Base-by-base conservation (phyloP, 2,113 vertebrate genomes). In the Castor canadensis region DNA sequence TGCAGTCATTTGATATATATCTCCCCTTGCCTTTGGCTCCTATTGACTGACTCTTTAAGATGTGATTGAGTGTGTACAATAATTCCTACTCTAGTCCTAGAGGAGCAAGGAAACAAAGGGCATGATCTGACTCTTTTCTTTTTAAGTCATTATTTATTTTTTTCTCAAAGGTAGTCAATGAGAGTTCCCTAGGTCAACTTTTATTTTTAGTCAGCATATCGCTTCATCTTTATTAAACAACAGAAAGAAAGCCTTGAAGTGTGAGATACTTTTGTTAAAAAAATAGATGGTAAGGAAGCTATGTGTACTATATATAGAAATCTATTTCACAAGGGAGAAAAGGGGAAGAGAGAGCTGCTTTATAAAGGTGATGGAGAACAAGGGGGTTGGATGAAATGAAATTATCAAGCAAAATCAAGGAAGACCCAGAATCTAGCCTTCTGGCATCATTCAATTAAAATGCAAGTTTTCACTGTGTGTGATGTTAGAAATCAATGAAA, bases 141-240 rank as follows among this genome's bases (percentile, higher is more conserved):
- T 92, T 93, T 45, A 91, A 97, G 43, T 75, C 40, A 69, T 67
- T 91, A 60, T 83, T 94, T 92, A 28, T 81, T 82, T 85, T 92
- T 87, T 69, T 10, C 17, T 84, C 43, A 90, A 94, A 86, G n/a
- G 38, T 38, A 91, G 73, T 86, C 79, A 93, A 75, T 88, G 35
- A 87, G 11, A 90, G n/a, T 81, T 92, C 32, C 58, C 40, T 87
- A 80, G 60, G 72, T 93, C 67, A 82, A 62, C 83, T 94, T 84
- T 87, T 90, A 95, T 92, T 93, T 96, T 71, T 86, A 66, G 66
- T 62, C 77, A 80, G 84, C 30, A 76, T 88, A 38, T 54, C 40
- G 64, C 47, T 91, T 92, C 9, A 54, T 91, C 64, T 92, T 13
- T 88, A 22, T 72, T 94, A 43, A 80, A 56, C 72, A 94, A 81